Conservation (phyloP, 2,113 vertebrate genomes). For the Plecotus auritus region DNA sequence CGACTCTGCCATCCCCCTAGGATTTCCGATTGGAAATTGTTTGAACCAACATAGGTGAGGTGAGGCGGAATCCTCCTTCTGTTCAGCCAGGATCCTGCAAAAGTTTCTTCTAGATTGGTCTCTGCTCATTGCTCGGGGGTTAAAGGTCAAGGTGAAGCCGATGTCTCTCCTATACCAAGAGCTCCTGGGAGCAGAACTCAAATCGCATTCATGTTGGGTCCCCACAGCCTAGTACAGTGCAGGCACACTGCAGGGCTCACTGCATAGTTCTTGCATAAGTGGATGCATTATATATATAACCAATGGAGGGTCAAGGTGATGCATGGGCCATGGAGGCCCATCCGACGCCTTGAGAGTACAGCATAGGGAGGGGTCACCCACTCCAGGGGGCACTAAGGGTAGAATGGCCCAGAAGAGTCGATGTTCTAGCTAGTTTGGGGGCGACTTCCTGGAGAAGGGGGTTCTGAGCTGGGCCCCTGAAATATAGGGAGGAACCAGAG, state of each 20-base stretch:
- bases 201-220: not conserved
- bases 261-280: not conserved
- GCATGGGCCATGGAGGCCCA: not conserved
- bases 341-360: not conserved
- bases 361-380: too few species aligned
- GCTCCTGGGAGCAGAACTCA: not conserved
- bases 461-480: not conserved
- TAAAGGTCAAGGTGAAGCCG: not conserved
- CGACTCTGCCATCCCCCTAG: rapidly evolving
- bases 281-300: not conserved
- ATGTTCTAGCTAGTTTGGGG: not conserved
- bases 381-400: too few species aligned
- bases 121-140: not conserved
- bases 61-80: not conserved
- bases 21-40: not conserved
- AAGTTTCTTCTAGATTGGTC: not conserved
- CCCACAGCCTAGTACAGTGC: not conserved
- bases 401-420: not conserved
- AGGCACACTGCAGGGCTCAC: not conserved
- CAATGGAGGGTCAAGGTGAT: not conserved
- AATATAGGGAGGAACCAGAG: not conserved
- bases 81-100: not conserved
- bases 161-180: not conserved
- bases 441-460: not conserved
- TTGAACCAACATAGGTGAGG: not conserved